Percentiles rank a stretch among this genome's conserved stretches.
Conservation (phyloP, 2,797 vertebrate species). For the Muraenolepis orangiensis region DNA sequence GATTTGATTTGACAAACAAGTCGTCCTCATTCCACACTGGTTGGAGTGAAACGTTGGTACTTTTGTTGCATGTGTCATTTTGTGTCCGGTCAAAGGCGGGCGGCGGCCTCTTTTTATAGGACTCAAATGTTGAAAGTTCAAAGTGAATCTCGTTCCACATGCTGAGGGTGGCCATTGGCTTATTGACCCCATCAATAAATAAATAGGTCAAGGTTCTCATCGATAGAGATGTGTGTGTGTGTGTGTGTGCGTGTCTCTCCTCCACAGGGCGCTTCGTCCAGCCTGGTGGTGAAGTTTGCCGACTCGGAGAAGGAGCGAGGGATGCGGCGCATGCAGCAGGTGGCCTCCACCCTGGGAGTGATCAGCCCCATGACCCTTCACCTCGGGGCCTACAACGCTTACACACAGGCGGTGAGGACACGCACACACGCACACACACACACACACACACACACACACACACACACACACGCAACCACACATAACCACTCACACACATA, state of each 20-base stretch:
- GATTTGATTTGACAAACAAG: too few species aligned
- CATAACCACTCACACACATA: too few species aligned
- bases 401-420: conserved; percentile 89
- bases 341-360: conserved; percentile 92
- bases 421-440: neutral
- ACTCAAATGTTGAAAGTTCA: too few species aligned
- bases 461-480: neutral
- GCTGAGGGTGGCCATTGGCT: neutral
- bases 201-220: conserved; percentile 7
- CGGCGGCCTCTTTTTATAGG: too few species aligned
- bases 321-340: conserved; percentile 92
- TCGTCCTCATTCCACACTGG: too few species aligned
- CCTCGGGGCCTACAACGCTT: conserved; percentile 93
- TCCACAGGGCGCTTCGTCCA: conserved; percentile 84
- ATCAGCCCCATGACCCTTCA: conserved; percentile 95
- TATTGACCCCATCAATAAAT: neutral
- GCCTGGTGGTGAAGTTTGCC: conserved; percentile 81
- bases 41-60: too few species aligned
- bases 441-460: neutral
- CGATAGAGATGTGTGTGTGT: conserved; percentile 10
- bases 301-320: conserved; percentile 84
- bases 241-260: neutral
- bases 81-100: too few species aligned
- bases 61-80: too few species aligned
- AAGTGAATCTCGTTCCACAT: too few species aligned